Conservation (phyloP, 1,140 invertebrate species). For the Hypothenemus hampei region DNA sequence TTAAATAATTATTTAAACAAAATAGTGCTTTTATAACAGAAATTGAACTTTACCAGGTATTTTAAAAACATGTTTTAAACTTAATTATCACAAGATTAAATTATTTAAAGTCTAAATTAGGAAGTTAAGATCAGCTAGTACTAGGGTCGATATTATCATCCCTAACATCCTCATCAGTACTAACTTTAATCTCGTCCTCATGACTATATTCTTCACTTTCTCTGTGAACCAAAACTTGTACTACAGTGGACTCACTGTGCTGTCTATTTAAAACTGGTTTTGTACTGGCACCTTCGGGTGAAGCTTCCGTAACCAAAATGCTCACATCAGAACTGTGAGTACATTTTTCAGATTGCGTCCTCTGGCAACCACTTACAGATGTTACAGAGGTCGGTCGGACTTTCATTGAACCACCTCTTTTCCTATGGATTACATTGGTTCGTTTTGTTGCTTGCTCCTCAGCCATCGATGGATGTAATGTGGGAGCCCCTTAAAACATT, state of each 20-base stretch:
- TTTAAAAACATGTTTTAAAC: neutral
- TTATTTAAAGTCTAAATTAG: neutral
- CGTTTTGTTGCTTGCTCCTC: constrained; percentile 48
- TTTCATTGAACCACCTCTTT: constrained; percentile 51
- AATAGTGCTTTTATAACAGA: neutral
- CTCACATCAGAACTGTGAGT: constrained; percentile 56
- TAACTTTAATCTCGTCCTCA: constrained; percentile 39
- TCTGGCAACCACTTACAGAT: constrained; percentile 24
- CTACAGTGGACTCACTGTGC: constrained; percentile 59
- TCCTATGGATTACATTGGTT: constrained; percentile 52
- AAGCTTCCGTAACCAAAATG: constrained; percentile 72
- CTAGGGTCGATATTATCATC: neutral
- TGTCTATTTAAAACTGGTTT: constrained; percentile 49
- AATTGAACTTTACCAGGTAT: neutral
- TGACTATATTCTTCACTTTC: constrained; percentile 73
- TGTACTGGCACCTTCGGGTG: constrained; percentile 60
- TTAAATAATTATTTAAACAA: neutral
- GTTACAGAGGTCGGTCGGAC: constrained; percentile 40
- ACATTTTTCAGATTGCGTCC: constrained; percentile 31
- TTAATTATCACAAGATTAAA: constrained; percentile 1
- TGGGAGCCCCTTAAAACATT: constrained; percentile 30
- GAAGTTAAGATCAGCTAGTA: constrained; percentile 4
- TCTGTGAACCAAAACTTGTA: constrained; percentile 73
- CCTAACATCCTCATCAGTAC: neutral
- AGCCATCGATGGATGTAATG: constrained; percentile 41